Evolutionary conservation across 2,113 vertebrate genomes (phyloP).

Genomic region (zebrafish (Danio rerio)): DNA sequence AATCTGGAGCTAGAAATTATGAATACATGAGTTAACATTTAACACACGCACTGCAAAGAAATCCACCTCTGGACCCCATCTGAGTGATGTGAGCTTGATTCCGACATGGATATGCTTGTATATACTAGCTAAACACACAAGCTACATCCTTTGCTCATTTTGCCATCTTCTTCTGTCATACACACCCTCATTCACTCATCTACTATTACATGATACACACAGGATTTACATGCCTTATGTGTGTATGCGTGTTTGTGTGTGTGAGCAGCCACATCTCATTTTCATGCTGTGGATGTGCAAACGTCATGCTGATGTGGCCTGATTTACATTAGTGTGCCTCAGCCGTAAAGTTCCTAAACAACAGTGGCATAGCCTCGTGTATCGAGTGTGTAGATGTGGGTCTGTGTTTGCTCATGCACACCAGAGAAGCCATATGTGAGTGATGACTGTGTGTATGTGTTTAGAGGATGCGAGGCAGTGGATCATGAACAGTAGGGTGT

Average conservation of each 20-base stretch:
- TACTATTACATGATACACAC: constrained; percentile 13
- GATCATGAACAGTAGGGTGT: neutral
- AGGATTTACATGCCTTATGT: neutral
- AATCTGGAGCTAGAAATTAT: neutral
- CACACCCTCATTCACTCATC: neutral
- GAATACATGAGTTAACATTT: neutral
- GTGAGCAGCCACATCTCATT: neutral
- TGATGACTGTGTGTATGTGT: constrained; percentile 30
- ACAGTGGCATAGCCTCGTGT: neutral
- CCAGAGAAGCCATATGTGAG: constrained; percentile 28
- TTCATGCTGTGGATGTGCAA: constrained; percentile 31
- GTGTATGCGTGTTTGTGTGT: neutral
- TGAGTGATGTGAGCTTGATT: neutral
- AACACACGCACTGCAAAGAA: neutral
- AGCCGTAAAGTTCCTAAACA: constrained; percentile 23
- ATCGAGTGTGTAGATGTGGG: constrained; percentile 2
- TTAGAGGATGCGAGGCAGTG: neutral
- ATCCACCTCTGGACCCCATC: neutral
- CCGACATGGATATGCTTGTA: neutral
- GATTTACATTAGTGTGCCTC: constrained; percentile 23
- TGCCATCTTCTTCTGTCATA: neutral
- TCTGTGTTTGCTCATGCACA: neutral
- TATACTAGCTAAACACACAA: neutral
- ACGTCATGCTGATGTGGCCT: constrained; percentile 20
- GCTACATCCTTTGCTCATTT: neutral